These are phyloP conservation scores for Trissoscelio sp. DNA, from an alignment of 2,888 invertebrate species.

Conservation along the genomic window DNA sequence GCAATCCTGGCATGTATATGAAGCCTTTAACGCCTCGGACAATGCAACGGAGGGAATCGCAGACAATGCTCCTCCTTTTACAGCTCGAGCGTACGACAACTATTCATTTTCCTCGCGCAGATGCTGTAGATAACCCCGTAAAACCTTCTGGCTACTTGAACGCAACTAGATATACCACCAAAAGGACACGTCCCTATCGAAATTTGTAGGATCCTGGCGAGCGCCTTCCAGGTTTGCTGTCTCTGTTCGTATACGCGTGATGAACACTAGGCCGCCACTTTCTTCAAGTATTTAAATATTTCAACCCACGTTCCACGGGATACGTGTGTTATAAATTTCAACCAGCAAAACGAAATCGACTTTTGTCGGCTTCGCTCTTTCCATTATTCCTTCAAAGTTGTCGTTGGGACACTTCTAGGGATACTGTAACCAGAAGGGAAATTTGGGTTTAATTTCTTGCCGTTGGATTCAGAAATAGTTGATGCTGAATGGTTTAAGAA, in stretches of 20 bases:
- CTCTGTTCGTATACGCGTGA: constrained; percentile 40
- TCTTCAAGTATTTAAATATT: constrained; percentile 70
- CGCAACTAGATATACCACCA: not conserved
- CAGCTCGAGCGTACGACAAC: constrained; percentile 69
- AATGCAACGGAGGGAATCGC: constrained; percentile 73
- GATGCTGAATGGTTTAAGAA: too few relatives aligned
- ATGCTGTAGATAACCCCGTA: constrained; percentile 76
- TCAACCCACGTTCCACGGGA: constrained; percentile 65
- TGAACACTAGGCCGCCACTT: constrained; percentile 60
- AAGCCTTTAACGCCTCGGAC: constrained; percentile 80
- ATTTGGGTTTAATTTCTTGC: too few relatives aligned
- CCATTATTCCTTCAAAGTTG: too few relatives aligned
- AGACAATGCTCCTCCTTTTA: constrained; percentile 73
- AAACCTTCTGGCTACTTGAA: constrained; percentile 72
- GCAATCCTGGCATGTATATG: constrained; percentile 76
- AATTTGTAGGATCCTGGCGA: constrained; percentile 13
- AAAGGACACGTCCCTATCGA: not conserved
- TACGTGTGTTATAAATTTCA: constrained; percentile 70
- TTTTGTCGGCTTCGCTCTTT: too few relatives aligned
- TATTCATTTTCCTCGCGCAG: constrained; percentile 77
- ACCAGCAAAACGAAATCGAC: constrained; percentile 36
- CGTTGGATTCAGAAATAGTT: too few relatives aligned
- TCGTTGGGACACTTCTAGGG: too few relatives aligned
- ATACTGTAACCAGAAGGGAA: too few relatives aligned
- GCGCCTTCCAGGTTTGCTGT: constrained; percentile 22